Evolutionary conservation across 2,888 invertebrate species (phyloP).

Genomic region (Galerucella nymphaeae): DNA sequence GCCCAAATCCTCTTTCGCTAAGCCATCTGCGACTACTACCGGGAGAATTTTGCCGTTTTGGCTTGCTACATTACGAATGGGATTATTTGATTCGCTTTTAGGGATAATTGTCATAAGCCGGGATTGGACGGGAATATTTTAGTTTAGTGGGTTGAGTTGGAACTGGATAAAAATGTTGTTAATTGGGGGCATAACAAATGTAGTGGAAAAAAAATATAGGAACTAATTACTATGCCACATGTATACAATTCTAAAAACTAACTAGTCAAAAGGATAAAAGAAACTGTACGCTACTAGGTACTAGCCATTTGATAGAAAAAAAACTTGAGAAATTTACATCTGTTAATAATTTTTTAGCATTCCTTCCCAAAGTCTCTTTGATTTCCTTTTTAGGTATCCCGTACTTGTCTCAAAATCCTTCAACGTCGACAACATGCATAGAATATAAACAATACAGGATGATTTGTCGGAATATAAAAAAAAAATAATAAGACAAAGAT

Average conservation of each 20-base stretch:
- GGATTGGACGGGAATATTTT: conserved; percentile 1
- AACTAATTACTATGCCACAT: not conserved
- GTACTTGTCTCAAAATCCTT: conserved; percentile 17
- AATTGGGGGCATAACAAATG: not conserved
- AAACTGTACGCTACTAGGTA: not conserved
- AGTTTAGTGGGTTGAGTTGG: not conserved
- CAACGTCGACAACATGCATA: conserved; percentile 6
- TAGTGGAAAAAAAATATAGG: no score
- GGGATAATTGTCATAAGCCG: conserved; percentile 26
- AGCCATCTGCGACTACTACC: conserved; percentile 51
- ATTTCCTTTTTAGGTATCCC: conserved; percentile 11
- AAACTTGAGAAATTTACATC: conserved; percentile 7
- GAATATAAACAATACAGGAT: conserved; percentile 12
- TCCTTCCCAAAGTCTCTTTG: conserved; percentile 8
- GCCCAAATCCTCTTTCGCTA: conserved; percentile 62
- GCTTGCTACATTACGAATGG: conserved; percentile 46
- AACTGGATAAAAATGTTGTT: conserved; percentile 1
- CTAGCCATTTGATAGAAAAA: not conserved
- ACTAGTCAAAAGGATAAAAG: not conserved
- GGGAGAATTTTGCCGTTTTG: conserved; percentile 43
- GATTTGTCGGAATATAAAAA: no score
- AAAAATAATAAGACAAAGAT: no score
- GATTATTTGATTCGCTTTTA: conserved; percentile 50
- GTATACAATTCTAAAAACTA: not conserved
- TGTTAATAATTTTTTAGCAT: conserved; percentile 19